Evolutionary conservation across 2,113 vertebrate species (phyloP).

Genomic region (Strix aluco): DNA sequence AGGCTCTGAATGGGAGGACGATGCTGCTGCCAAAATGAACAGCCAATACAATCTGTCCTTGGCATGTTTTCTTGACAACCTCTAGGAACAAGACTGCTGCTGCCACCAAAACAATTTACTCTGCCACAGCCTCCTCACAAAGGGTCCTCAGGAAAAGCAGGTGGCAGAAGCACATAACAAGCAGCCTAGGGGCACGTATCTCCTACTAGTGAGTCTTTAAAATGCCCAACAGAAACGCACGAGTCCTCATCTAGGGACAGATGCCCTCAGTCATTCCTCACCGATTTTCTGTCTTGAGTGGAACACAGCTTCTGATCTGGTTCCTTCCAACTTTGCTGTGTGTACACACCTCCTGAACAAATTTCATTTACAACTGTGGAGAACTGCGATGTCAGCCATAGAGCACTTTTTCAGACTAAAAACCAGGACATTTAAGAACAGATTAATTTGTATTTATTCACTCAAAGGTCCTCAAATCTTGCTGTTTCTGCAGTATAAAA

Average conservation of each 20-base stretch:
- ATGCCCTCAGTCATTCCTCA: neutral
- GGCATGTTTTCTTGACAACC: neutral
- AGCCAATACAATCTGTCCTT: neutral
- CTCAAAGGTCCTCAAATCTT: neutral
- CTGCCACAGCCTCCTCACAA: neutral
- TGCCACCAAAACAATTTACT: neutral
- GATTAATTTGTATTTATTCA: slow-evolving; percentile 34
- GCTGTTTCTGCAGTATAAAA: slow-evolving; percentile 37
- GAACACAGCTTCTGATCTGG: neutral
- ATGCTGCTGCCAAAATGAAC: neutral
- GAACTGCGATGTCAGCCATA: neutral
- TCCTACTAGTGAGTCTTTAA: neutral
- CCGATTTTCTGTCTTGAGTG: rapidly evolving
- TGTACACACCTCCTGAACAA: neutral
- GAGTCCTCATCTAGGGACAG: neutral
- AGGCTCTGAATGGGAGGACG: rapidly evolving
- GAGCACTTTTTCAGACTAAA: neutral
- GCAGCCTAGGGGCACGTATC: neutral
- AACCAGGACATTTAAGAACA: neutral
- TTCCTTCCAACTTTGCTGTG: neutral
- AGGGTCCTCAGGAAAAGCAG: neutral
- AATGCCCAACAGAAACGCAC: rapidly evolving
- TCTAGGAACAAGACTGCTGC: neutral
- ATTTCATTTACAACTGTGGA: neutral
- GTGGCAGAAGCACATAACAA: neutral